phyloP scores from a whole-genome alignment of 2,797 vertebrate genomes.

The Podarcis siculus region DNA sequence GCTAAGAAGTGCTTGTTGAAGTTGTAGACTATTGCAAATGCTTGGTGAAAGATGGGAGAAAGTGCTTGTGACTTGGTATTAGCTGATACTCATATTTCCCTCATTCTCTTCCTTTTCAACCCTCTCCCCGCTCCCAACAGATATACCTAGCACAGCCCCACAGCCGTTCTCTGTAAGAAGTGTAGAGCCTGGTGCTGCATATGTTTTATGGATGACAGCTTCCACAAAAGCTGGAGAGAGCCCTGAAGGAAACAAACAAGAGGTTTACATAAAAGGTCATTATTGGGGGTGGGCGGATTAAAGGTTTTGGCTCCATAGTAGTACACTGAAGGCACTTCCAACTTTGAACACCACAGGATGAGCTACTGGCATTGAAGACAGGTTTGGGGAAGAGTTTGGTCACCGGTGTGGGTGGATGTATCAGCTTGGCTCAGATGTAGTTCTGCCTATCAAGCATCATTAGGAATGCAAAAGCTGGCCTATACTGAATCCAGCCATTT shows the following conservation, averaged over 20 bases:
- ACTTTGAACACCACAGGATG: too few relatives aligned
- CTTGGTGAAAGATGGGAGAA: not conserved
- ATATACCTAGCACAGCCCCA: not conserved
- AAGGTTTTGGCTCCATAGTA: too few relatives aligned
- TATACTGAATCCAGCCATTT: too few relatives aligned
- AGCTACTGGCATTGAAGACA: too few relatives aligned
- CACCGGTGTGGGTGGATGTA: too few relatives aligned
- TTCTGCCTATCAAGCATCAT: not conserved
- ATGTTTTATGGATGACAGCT: slow-evolving; percentile 85
- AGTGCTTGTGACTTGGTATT: not conserved
- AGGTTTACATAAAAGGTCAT: slow-evolving; percentile 68
- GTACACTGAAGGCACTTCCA: too few relatives aligned
- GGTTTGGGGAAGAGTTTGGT: too few relatives aligned
- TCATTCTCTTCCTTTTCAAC: not conserved
- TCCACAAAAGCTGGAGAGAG: slow-evolving; percentile 84
- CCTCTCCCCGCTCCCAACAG: slow-evolving; percentile 34
- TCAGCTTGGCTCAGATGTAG: too few relatives aligned
- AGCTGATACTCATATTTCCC: not conserved
- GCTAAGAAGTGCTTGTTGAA: not conserved
- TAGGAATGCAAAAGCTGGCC: not conserved
- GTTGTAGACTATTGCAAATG: not conserved
- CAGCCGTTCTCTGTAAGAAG: slow-evolving; percentile 49
- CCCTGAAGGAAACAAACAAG: slow-evolving; percentile 62
- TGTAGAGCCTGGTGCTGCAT: slow-evolving; percentile 63
- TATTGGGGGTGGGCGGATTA: not conserved